phyloP scores from a whole-genome alignment of 2,113 vertebrate species.

The Salvelinus fontinalis region DNA sequence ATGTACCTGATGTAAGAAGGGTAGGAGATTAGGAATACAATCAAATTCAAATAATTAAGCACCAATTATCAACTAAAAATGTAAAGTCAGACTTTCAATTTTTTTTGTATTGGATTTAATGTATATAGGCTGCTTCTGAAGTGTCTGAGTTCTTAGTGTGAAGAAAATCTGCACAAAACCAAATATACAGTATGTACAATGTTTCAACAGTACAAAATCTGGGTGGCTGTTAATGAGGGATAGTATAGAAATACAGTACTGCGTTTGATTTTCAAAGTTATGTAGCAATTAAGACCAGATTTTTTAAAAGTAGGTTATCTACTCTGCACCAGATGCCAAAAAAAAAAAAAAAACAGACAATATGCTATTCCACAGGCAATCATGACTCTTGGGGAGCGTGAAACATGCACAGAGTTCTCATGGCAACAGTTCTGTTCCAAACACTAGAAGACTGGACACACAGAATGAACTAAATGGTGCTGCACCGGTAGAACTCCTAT shows the following conservation, averaged over 20 bases:
- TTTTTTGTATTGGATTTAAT: background rate
- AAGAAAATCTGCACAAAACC: background rate
- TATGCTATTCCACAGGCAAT: slow-evolving; percentile 3
- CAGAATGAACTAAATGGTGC: background rate
- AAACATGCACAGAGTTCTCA: slow-evolving; percentile 40
- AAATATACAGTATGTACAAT: background rate
- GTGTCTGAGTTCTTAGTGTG: background rate
- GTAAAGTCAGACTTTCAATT: background rate
- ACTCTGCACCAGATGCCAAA: too few relatives aligned
- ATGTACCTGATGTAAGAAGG: background rate
- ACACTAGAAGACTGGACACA: background rate
- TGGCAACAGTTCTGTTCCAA: slow-evolving; percentile 2
- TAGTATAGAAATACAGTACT: background rate
- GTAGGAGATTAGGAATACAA: background rate
- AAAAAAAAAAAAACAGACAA: background rate
- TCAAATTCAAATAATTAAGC: background rate
- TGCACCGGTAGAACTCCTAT: background rate
- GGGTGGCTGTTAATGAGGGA: background rate
- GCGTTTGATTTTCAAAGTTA: background rate
- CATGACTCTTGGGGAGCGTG: slow-evolving; percentile 6
- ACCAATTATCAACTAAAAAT: background rate
- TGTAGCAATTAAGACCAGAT: background rate
- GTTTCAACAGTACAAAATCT: background rate
- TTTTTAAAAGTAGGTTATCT: too few relatives aligned
- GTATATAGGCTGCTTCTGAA: background rate